Conservation (phyloP, 2,113 vertebrate genomes). For the Halcyon senegalensis region DNA sequence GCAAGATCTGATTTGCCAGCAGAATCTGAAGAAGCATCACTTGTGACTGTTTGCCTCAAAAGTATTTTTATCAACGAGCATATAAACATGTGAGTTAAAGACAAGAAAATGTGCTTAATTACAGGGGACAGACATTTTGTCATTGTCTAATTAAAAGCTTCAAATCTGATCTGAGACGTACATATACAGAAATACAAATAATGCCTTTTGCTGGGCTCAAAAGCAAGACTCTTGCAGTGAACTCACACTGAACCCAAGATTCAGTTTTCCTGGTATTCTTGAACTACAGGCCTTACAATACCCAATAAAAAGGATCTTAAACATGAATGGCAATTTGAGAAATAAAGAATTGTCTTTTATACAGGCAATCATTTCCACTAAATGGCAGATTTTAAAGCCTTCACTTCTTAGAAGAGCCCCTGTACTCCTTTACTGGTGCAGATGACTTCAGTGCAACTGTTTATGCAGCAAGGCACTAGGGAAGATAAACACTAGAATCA, state of each 20-base stretch:
- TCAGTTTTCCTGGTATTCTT: not conserved
- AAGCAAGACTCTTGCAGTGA: not conserved
- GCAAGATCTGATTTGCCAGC: not conserved
- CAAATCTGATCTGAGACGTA: not conserved
- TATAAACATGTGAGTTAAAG: constrained; percentile 8
- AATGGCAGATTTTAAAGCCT: not conserved
- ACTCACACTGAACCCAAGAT: not conserved
- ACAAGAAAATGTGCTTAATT: constrained; percentile 3
- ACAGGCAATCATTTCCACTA: not conserved
- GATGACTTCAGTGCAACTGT: not conserved
- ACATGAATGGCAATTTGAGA: not conserved
- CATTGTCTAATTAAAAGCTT: constrained; percentile 19
- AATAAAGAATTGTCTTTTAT: not conserved
- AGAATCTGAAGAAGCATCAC: not conserved
- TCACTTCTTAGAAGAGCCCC: not conserved
- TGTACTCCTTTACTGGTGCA: not conserved
- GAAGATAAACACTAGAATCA: constrained; percentile 26
- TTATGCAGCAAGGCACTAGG: not conserved
- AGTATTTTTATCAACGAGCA: not conserved
- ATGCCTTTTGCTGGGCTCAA: not conserved
- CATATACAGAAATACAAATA: not conserved
- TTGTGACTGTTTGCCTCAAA: not conserved
- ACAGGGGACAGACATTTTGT: not conserved
- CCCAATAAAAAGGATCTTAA: not conserved
- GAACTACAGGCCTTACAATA: not conserved